A percentile compares a stretch with the other conserved stretches of the same genome.
phyloP scores from a whole-genome alignment of 2,113 vertebrate species.

The Lutjanus erythropterus region DNA sequence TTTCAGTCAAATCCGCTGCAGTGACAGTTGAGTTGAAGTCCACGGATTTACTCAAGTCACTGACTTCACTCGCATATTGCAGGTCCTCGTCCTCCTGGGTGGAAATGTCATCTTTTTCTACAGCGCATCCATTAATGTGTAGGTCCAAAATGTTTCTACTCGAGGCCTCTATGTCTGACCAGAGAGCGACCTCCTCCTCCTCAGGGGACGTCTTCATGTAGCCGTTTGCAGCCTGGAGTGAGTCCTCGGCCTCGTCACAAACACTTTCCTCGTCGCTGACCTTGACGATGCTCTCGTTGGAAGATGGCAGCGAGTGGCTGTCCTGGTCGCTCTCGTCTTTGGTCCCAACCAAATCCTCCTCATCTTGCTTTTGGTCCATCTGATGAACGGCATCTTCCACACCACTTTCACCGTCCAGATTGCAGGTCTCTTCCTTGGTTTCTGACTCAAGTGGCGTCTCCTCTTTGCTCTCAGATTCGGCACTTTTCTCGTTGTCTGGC shows the following conservation, averaged over 20 bases:
- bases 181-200: constrained; percentile 27
- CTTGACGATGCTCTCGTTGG: constrained; percentile 67
- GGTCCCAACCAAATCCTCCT: constrained; percentile 5
- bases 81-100: background rate
- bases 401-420: background rate
- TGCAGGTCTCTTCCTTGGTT: background rate
- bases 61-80: background rate
- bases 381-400: background rate
- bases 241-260: constrained; percentile 33
- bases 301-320: constrained; percentile 51
- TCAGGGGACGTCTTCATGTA: constrained; percentile 13
- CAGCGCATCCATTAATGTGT: constrained; percentile 29
- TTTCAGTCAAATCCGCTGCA: constrained; percentile 49
- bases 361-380: background rate
- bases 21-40: constrained; percentile 10
- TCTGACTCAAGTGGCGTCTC: background rate
- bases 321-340: constrained; percentile 34
- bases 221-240: constrained; percentile 8
- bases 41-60: constrained; percentile 16
- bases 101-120: constrained; percentile 4
- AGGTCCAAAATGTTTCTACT: constrained; percentile 38
- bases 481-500: background rate
- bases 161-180: constrained; percentile 21
- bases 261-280: constrained; percentile 70
- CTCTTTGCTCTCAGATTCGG: background rate